Evolutionary conservation across 2,797 vertebrate species (phyloP).

Genomic region (Enteromius paludinosus): DNA sequence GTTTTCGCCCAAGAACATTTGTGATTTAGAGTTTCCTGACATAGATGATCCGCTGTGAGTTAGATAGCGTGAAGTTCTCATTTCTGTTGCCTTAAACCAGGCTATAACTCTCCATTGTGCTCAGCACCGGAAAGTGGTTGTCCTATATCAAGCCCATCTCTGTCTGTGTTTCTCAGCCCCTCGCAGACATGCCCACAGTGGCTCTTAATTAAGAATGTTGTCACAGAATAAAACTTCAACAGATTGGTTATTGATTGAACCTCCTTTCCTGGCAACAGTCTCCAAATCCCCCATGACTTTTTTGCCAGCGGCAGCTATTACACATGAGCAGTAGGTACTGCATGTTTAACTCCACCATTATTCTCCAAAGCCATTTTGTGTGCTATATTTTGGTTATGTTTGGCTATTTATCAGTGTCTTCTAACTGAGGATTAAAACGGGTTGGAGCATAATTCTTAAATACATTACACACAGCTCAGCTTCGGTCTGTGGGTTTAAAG

Average conservation of each 20-base stretch:
- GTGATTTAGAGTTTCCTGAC: slow-evolving; percentile 37
- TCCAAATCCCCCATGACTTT: slow-evolving; percentile 51
- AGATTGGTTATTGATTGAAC: slow-evolving; percentile 63
- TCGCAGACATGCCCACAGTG: slow-evolving; percentile 48
- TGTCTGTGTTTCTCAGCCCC: slow-evolving; percentile 43
- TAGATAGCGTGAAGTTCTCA: slow-evolving; percentile 46
- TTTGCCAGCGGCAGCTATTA: slow-evolving; percentile 42
- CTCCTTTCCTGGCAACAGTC: slow-evolving; percentile 51
- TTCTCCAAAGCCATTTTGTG: slow-evolving; percentile 33
- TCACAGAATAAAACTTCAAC: slow-evolving; percentile 61
- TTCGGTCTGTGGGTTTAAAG: slow-evolving; percentile 29
- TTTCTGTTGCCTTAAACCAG: slow-evolving; percentile 49
- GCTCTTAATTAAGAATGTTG: slow-evolving; percentile 63
- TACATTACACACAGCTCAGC: slow-evolving; percentile 10
- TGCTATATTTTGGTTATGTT: slow-evolving; percentile 28
- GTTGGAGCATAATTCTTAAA: slow-evolving; percentile 31
- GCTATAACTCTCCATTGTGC: slow-evolving; percentile 52
- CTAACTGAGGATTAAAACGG: slow-evolving; percentile 26
- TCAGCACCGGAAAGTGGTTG: slow-evolving; percentile 32
- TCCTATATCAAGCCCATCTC: slow-evolving; percentile 33
- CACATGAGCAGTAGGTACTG: slow-evolving; percentile 35
- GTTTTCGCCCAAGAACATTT: slow-evolving; percentile 1
- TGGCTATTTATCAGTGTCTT: slow-evolving; percentile 42
- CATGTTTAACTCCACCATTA: slow-evolving; percentile 47
- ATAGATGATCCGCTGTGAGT: slow-evolving; percentile 44